These are phyloP conservation scores for Tetheella fluctuosa DNA, from an alignment of 2,888 invertebrate species.

Conservation along the genomic window DNA sequence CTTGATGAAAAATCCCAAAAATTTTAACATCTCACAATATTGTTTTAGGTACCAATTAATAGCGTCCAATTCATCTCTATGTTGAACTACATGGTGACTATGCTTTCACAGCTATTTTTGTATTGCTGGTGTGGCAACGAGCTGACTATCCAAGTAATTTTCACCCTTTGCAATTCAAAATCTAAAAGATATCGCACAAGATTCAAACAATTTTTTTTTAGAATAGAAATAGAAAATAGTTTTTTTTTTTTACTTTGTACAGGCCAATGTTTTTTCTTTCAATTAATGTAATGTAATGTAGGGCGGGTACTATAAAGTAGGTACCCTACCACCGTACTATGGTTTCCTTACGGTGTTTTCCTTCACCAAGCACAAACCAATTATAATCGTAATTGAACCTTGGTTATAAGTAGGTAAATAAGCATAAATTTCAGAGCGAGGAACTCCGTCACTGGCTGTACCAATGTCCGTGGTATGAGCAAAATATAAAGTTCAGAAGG, in stretches of 20 bases:
- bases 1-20: background rate
- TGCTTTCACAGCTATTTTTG: slow-evolving; percentile 79
- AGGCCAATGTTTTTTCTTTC: too few relatives aligned
- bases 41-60: slow-evolving; percentile 58
- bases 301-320: too few relatives aligned
- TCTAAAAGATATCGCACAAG: background rate
- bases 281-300: too few relatives aligned
- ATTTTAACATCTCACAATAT: background rate
- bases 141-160: slow-evolving; percentile 67
- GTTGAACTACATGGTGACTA: slow-evolving; percentile 74
- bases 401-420: too few relatives aligned
- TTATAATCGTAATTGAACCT: too few relatives aligned
- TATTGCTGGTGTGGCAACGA: slow-evolving; percentile 83
- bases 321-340: too few relatives aligned
- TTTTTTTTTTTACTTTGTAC: too few relatives aligned
- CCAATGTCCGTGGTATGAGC: slow-evolving; percentile 82
- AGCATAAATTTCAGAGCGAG: slow-evolving; percentile 64
- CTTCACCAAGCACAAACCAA: too few relatives aligned
- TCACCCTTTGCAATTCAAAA: slow-evolving; percentile 7
- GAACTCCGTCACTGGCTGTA: slow-evolving; percentile 77
- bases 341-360: too few relatives aligned
- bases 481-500: slow-evolving; percentile 67
- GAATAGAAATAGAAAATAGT: too few relatives aligned
- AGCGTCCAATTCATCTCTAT: slow-evolving; percentile 75
- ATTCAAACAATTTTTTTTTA: too few relatives aligned